phyloP scores from a whole-genome alignment of 2,888 invertebrate genomes.

The Gnatocerus cornutus region DNA sequence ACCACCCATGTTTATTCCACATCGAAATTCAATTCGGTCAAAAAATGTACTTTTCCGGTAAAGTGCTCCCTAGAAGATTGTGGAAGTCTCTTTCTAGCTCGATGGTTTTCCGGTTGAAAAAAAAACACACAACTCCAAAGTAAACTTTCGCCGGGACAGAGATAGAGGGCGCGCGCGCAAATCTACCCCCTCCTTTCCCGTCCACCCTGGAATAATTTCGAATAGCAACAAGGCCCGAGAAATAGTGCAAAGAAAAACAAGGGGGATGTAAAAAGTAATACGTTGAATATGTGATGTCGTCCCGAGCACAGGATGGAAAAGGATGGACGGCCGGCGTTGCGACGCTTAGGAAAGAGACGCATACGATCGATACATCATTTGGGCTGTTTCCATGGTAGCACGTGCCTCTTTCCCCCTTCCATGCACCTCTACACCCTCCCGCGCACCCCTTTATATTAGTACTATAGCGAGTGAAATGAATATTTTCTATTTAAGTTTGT shows the following conservation, averaged over 20 bases:
- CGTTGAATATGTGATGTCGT: constrained; percentile 72
- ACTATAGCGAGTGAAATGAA: constrained; percentile 69
- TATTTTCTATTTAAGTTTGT: constrained; percentile 70
- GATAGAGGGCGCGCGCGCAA: constrained; percentile 35
- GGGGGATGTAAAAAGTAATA: constrained; percentile 70
- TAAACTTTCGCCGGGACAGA: constrained; percentile 21
- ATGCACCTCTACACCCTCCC: constrained; percentile 61
- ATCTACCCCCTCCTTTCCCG: constrained; percentile 27
- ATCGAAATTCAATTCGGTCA: constrained; percentile 21
- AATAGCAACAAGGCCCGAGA: constrained; percentile 62
- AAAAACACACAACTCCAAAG: constrained; percentile 21
- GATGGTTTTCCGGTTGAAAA: constrained; percentile 14
- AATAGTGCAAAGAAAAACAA: constrained; percentile 69
- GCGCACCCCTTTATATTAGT: constrained; percentile 67
- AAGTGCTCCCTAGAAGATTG: constrained; percentile 8
- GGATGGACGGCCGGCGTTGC: constrained; percentile 59
- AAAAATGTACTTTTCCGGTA: constrained; percentile 15
- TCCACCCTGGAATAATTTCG: constrained; percentile 49
- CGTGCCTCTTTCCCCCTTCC: constrained; percentile 68
- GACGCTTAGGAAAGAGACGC: constrained; percentile 67
- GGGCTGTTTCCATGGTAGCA: constrained; percentile 74
- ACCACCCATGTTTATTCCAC: constrained; percentile 23
- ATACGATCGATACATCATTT: constrained; percentile 73
- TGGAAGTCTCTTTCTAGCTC: constrained; percentile 13
- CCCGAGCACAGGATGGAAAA: constrained; percentile 64